Evolutionary conservation across 2,113 vertebrate genomes (phyloP), one percentile per base, ranked within the genome.

Genomic region (Sylvilagus bachmani): DNA sequence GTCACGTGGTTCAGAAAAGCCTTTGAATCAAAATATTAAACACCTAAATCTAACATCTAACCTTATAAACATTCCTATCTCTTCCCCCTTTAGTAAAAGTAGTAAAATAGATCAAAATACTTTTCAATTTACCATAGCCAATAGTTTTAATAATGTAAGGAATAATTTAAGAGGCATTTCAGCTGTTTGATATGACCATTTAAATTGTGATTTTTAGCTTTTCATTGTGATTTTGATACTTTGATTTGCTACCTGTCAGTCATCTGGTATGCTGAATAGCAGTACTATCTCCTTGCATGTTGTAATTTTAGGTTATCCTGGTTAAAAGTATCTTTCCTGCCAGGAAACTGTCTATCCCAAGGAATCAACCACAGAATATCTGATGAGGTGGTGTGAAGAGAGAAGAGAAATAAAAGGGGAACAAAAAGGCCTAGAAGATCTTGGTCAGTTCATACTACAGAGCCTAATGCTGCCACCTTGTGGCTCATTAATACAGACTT

Each of bases 241-340:
- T 21, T 86, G 73, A 22, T 12, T 22, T 25, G 36, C 36, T 14
- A 84, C 94, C 36, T 97, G 99, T 99, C 97, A 98, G 95, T 91
- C 98, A 44, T 53, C 97, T 3, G 98, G 97, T 61, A 93, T 98
- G 33, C 96, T 97, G 83, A 98, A 98, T 5, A 98, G 98, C 95
- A 99, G 98, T 98, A 98, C 86, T 44, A 97, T 98, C 92, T 99
- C 98, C 98, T 98, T 99, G 98, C 98, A 98, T 96, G 98, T 98
- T 7, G 90, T 99, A 78, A 98, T 98, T 97, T 97, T 98, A 70
- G 98, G 99, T 98, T 98, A 98, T 95, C 97, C 98, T 99, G 98
- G 96, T 98, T 98, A 86, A 98, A 97, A 95, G 90, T 92, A 21
- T 70, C 94, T 17, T 90, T 97, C 94, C 97, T 98, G 88, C 93